phyloP scores from a whole-genome alignment of 2,113 vertebrate genomes.

The Archilochus colubris region DNA sequence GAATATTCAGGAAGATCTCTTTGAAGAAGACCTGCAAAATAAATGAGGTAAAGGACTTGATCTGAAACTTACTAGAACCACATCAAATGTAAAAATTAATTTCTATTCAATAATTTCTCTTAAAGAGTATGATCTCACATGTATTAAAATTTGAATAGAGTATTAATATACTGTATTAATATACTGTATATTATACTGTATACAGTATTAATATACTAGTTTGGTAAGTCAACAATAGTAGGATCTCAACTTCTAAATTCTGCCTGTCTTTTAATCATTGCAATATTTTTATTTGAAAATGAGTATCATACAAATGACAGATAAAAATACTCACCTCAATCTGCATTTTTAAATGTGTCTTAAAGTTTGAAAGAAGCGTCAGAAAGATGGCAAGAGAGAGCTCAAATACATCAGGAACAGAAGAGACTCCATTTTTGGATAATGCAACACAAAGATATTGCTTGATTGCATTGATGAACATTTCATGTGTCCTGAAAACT shows the following conservation, averaged over 20 bases:
- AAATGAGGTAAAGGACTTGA: background rate
- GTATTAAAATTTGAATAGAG: background rate
- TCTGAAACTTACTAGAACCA: background rate
- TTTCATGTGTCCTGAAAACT: constrained; percentile 94
- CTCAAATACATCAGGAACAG: constrained; percentile 97
- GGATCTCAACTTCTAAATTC: background rate
- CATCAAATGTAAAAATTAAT: background rate
- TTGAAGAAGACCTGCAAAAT: constrained; percentile 92
- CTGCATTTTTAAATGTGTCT: constrained; percentile 98
- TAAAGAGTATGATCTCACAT: background rate
- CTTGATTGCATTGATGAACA: constrained; percentile 98
- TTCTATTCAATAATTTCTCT: background rate
- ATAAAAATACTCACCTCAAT: constrained; percentile 85
- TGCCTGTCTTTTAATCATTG: background rate
- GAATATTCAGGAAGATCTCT: constrained; percentile 97
- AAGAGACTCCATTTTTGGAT: constrained; percentile 96
- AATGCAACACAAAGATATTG: constrained; percentile 97
- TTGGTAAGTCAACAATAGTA: background rate
- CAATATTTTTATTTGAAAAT: background rate
- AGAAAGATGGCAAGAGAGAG: constrained; percentile 98
- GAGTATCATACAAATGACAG: background rate
- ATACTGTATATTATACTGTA: background rate
- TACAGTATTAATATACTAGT: background rate
- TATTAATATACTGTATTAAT: background rate
- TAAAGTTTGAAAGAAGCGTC: constrained; percentile 95